phyloP scores from a whole-genome alignment of 92 coral and sea anemone genomes.

The Siderastrea radians region DNA sequence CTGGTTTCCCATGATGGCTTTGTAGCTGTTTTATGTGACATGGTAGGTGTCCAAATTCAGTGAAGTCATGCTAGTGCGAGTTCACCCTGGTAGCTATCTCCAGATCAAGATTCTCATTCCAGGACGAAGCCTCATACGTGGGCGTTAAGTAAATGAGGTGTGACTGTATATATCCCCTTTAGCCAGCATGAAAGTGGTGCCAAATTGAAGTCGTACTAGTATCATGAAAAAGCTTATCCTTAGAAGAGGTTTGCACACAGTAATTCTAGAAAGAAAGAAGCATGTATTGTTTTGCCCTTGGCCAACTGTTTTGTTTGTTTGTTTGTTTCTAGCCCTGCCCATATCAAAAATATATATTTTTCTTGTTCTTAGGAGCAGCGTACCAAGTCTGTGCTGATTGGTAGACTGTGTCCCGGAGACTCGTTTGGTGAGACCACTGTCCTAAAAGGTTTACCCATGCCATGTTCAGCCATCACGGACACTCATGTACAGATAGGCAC shows the following conservation, averaged over 20 bases:
- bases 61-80: too few relatives aligned
- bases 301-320: background rate
- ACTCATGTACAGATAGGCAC: conserved; percentile 89
- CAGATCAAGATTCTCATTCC: too few relatives aligned
- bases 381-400: conserved; percentile 89
- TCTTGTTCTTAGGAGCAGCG: conserved; percentile 71
- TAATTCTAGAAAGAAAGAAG: background rate
- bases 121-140: too few relatives aligned
- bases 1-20: too few relatives aligned
- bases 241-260: background rate
- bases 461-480: conserved; percentile 89
- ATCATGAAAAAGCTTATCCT: too few relatives aligned
- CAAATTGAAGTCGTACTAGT: too few relatives aligned
- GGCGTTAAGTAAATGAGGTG: too few relatives aligned
- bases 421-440: conserved; percentile 99
- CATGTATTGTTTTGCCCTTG: background rate
- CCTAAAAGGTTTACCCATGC: conserved; percentile 77
- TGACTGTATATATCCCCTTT: too few relatives aligned
- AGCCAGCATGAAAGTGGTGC: too few relatives aligned
- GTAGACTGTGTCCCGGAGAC: conserved; percentile 92
- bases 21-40: too few relatives aligned
- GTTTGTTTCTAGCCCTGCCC: background rate
- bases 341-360: background rate
- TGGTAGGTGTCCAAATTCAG: too few relatives aligned
- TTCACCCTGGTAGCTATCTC: too few relatives aligned